Evolutionary conservation across 2,113 vertebrate species (phyloP).

Genomic region (Carassius auratus): DNA sequence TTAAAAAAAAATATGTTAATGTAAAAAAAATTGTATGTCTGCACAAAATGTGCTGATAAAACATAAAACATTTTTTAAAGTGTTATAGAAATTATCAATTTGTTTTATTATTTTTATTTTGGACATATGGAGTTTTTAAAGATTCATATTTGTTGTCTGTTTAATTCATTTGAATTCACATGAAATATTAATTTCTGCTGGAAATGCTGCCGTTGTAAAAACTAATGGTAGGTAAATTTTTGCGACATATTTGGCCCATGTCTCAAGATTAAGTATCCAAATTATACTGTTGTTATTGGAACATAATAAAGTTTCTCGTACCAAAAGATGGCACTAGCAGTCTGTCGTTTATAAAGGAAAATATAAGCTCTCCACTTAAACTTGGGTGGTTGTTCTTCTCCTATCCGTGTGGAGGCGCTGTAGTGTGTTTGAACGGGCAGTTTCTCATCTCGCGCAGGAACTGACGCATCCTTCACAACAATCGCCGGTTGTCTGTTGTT

Average conservation of each 20-base stretch:
- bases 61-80: not conserved
- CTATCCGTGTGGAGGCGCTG: slow-evolving; percentile 25
- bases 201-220: too few relatives aligned
- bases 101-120: not conserved
- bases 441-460: slow-evolving; percentile 24
- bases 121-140: not conserved
- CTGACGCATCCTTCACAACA: slow-evolving; percentile 36
- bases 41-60: not conserved
- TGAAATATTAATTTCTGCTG: too few relatives aligned
- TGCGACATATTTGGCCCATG: too few relatives aligned
- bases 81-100: not conserved
- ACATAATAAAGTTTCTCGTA: not conserved
- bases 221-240: too few relatives aligned
- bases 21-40: not conserved
- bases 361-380: not conserved
- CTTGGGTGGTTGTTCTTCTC: not conserved
- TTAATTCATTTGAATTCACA: not conserved
- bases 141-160: not conserved
- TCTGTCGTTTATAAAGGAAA: not conserved
- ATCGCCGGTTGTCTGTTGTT: slow-evolving; percentile 46
- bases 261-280: not conserved
- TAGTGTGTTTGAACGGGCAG: not conserved
- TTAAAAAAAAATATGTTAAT: not conserved
- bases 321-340: not conserved
- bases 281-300: not conserved